phyloP scores from a whole-genome alignment of 2,113 vertebrate species.

The Ondatra zibethicus region DNA sequence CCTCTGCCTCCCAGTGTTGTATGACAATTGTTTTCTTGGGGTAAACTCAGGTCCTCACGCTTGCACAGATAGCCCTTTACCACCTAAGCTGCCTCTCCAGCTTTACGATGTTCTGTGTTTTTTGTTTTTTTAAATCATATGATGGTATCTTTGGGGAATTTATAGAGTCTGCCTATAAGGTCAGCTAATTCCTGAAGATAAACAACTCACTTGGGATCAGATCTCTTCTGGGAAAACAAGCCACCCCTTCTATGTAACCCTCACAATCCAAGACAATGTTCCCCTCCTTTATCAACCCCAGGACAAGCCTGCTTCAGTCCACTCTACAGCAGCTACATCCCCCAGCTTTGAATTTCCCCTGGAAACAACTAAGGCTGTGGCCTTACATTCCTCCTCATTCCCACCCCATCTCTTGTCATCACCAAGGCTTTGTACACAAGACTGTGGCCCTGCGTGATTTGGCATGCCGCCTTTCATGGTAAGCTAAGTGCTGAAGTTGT shows the following conservation, averaged over 20 bases:
- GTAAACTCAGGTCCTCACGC: not conserved
- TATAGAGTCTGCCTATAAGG: not conserved
- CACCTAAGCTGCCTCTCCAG: not conserved
- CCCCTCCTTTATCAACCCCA: not conserved
- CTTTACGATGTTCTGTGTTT: fast-evolving
- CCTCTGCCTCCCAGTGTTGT: not conserved
- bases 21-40: not conserved
- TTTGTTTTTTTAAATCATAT: not conserved
- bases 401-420: not conserved
- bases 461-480: not conserved
- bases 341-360: not conserved
- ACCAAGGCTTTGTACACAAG: not conserved
- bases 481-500: not conserved
- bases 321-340: not conserved
- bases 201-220: not conserved
- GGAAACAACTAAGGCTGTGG: not conserved
- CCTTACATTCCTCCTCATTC: not conserved
- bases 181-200: not conserved
- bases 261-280: not conserved
- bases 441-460: not conserved
- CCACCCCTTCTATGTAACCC: not conserved
- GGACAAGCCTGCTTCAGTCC: not conserved
- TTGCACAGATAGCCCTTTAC: not conserved
- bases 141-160: not conserved
- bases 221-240: not conserved